phyloP scores from a whole-genome alignment of 2,888 invertebrate genomes.

The Gymnosoma rotundatum region DNA sequence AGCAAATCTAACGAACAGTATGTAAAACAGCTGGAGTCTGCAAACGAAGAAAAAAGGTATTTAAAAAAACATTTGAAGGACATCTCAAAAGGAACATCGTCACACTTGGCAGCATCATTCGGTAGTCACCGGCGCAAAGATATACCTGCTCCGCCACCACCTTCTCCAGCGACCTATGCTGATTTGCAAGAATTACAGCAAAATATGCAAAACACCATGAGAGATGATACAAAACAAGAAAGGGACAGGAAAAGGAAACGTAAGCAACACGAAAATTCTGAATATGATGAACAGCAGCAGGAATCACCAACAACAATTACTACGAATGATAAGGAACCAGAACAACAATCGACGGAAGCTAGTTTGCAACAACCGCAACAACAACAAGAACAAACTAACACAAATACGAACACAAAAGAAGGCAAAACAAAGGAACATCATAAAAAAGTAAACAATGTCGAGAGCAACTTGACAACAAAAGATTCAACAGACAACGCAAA shows the following conservation, averaged over 20 bases:
- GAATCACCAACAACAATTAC: conserved; percentile 44
- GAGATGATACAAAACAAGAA: conserved; percentile 74
- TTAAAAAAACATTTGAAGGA: conserved; percentile 52
- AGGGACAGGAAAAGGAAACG: conserved; percentile 71
- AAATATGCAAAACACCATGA: conserved; percentile 76
- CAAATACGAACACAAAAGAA: conserved; percentile 44
- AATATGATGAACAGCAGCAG: conserved; percentile 57
- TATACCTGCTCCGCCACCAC: conserved; percentile 77
- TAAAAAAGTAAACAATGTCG: conserved; percentile 33
- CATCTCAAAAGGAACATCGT: conserved; percentile 43
- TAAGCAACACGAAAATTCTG: conserved; percentile 47
- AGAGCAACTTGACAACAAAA: conserved; percentile 49
- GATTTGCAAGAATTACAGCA: conserved; percentile 78
- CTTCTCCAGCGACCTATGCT: conserved; percentile 78
- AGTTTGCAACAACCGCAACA: conserved; percentile 23
- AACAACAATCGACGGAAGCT: conserved; percentile 43
- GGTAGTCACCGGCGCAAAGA: conserved; percentile 73
- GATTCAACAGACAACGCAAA: conserved; percentile 58
- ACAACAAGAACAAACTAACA: conserved; percentile 33
- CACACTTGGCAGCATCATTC: conserved; percentile 48
- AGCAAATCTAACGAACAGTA: conserved; percentile 16
- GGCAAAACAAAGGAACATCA: conserved; percentile 45
- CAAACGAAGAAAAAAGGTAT: conserved; percentile 50
- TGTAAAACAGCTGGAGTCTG: not conserved
- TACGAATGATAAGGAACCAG: conserved; percentile 35